Conservation (phyloP, 1,140 invertebrate genomes). For the Meloidogyne hapla region DNA sequence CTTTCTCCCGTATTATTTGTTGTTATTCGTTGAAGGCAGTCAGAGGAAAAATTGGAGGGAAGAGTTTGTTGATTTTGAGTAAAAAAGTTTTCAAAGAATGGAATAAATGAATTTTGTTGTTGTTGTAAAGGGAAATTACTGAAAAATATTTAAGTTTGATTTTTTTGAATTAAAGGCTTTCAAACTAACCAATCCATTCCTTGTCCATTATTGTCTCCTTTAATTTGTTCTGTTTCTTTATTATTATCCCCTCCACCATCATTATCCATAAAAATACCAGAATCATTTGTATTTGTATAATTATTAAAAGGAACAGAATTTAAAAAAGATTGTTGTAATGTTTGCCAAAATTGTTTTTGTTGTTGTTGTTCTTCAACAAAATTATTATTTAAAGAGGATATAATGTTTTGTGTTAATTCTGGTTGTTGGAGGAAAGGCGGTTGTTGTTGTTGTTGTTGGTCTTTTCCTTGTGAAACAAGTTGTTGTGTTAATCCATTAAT, state of each 20-base stretch:
- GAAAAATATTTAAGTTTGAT: not conserved
- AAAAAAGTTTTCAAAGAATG: not conserved
- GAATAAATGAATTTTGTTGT: not conserved
- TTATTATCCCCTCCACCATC: not conserved
- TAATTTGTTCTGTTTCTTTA: not conserved
- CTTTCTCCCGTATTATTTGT: not conserved
- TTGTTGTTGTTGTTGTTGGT: not conserved
- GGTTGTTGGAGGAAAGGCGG: not conserved
- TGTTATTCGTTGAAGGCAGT: constrained; percentile 1
- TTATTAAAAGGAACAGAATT: constrained; percentile 4
- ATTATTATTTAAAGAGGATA: not conserved
- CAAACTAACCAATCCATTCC: not conserved
- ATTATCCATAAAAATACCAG: not conserved
- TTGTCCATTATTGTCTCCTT: not conserved
- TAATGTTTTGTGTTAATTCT: constrained; percentile 1
- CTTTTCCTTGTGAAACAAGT: not conserved
- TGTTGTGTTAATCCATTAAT: not conserved
- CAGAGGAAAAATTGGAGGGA: not conserved
- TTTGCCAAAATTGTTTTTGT: constrained; percentile 3
- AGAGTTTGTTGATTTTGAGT: not conserved
- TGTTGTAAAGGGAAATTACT: not conserved
- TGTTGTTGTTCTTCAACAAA: not conserved
- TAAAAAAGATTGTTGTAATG: not conserved
- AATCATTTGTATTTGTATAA: not conserved
- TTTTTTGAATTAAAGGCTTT: not conserved